These are phyloP conservation scores for Bombus polaris DNA, from an alignment of 1,140 invertebrate genomes.

Conservation along the genomic window DNA sequence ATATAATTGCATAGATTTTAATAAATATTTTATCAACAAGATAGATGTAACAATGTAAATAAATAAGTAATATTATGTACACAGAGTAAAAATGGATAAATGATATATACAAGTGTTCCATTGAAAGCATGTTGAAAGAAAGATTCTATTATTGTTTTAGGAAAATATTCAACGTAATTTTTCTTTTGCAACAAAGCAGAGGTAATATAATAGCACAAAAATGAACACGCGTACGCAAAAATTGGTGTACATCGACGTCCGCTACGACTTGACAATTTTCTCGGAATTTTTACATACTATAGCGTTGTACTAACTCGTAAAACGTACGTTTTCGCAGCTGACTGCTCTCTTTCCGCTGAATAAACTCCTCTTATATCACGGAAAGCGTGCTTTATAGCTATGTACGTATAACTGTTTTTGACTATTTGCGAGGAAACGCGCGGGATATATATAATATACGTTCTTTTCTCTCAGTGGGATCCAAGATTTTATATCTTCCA, in stretches of 20 bases:
- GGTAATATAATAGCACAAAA: not conserved
- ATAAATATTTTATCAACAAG: not conserved
- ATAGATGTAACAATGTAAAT: not conserved
- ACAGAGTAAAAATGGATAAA: not conserved
- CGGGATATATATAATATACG: not conserved
- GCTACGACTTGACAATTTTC: slow-evolving; percentile 9
- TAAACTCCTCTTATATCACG: slow-evolving; percentile 3
- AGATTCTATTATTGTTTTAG: not conserved
- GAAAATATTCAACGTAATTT: too few relatives aligned
- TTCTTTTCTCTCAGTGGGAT: too few relatives aligned
- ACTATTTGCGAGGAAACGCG: not conserved
- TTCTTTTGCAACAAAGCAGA: not conserved
- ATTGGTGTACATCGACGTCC: not conserved
- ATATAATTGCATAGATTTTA: not conserved
- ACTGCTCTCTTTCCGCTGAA: slow-evolving; percentile 31
- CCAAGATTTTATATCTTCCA: not conserved
- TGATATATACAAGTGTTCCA: not conserved
- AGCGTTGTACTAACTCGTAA: slow-evolving; percentile 11
- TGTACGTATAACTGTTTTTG: slow-evolving; percentile 19
- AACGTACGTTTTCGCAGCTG: slow-evolving; percentile 42
- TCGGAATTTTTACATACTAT: slow-evolving; percentile 28
- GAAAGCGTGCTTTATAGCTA: slow-evolving; percentile 18
- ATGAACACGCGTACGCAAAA: not conserved
- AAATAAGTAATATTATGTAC: not conserved
- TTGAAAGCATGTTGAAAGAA: not conserved